phyloP scores from a whole-genome alignment of 2,888 invertebrate species.

The Tromatobia lineatoria region DNA sequence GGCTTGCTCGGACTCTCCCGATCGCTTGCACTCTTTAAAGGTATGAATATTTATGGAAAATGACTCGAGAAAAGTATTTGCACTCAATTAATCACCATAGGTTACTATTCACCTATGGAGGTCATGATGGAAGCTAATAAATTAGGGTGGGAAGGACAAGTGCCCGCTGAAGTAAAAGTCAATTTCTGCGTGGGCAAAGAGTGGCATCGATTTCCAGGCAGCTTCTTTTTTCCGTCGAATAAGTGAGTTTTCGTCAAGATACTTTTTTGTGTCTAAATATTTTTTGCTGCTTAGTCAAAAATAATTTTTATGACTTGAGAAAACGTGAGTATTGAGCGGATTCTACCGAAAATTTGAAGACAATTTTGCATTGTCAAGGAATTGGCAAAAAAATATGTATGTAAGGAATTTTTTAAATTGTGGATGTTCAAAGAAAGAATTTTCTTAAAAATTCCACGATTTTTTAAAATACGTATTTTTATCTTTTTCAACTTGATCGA shows the following conservation, averaged over 20 bases:
- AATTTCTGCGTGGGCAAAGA: slow-evolving; percentile 98
- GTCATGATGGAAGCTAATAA: slow-evolving; percentile 91
- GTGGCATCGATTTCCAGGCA: slow-evolving; percentile 98
- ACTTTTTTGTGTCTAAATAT: slow-evolving; percentile 1
- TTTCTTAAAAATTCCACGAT: too few species aligned
- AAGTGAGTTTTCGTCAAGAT: slow-evolving; percentile 83
- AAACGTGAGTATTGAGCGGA: background rate
- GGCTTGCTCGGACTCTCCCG: slow-evolving; percentile 87
- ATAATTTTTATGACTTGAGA: background rate
- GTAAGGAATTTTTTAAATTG: too few species aligned
- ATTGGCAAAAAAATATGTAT: too few species aligned
- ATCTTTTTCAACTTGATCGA: too few species aligned
- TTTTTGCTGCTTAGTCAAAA: background rate
- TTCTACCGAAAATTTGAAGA: background rate
- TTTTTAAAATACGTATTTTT: too few species aligned
- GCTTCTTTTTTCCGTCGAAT: slow-evolving; percentile 95
- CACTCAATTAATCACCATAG: slow-evolving; percentile 66
- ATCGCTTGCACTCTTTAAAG: slow-evolving; percentile 88
- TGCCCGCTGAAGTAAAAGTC: slow-evolving; percentile 86
- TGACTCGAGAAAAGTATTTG: background rate
- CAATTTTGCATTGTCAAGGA: too few species aligned
- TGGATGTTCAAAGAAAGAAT: too few species aligned
- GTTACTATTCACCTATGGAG: slow-evolving; percentile 96
- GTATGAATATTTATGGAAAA: slow-evolving; percentile 79
- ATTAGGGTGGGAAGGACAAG: slow-evolving; percentile 86